phyloP scores from a whole-genome alignment of 2,113 vertebrate species.

The Puntigrus tetrazona region DNA sequence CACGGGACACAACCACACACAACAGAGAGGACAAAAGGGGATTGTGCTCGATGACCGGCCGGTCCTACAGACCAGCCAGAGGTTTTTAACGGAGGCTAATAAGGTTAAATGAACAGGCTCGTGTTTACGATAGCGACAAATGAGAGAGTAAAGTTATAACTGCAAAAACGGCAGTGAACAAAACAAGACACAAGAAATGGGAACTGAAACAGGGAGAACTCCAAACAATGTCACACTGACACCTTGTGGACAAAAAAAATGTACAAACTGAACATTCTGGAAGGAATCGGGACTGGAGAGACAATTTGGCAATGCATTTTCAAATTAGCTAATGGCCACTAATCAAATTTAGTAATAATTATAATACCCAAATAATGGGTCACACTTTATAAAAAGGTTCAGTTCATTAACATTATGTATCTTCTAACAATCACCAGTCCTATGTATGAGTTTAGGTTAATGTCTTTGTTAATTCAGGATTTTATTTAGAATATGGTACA shows the following conservation, averaged over 20 bases:
- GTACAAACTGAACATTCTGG: slow-evolving; percentile 50
- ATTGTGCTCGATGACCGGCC: background rate
- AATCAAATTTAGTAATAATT: background rate
- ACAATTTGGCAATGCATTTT: background rate
- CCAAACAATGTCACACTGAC: slow-evolving; percentile 64
- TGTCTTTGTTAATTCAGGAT: background rate
- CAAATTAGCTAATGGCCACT: background rate
- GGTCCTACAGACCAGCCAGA: slow-evolving; percentile 34
- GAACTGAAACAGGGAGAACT: slow-evolving; percentile 43
- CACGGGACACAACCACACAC: slow-evolving; percentile 31
- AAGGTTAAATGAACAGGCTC: slow-evolving; percentile 22
- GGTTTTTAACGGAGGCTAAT: slow-evolving; percentile 7
- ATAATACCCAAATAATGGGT: background rate
- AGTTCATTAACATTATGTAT: background rate
- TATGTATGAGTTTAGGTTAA: background rate
- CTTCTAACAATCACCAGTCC: background rate
- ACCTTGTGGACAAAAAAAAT: slow-evolving; percentile 68
- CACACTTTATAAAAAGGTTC: background rate
- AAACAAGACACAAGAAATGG: slow-evolving; percentile 55
- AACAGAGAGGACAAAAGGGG: slow-evolving; percentile 36
- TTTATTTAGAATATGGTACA: background rate
- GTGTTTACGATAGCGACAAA: slow-evolving; percentile 22
- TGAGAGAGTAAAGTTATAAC: slow-evolving; percentile 24
- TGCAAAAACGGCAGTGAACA: background rate
- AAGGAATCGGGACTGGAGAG: slow-evolving; percentile 2